Conservation (phyloP, 2,888 invertebrate genomes). For the Tipula confusa region DNA sequence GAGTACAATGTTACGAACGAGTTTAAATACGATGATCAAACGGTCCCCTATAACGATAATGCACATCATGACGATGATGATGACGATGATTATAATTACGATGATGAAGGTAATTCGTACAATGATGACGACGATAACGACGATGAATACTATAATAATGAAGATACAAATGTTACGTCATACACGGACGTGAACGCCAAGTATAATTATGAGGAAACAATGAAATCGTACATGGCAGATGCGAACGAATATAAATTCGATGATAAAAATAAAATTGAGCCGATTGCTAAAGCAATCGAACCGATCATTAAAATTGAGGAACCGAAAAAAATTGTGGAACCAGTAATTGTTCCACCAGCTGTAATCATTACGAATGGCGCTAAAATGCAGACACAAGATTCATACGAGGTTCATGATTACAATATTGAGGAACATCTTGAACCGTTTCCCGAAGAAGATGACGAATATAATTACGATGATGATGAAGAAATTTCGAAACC, state of each 20-base stretch:
- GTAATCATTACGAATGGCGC: background rate
- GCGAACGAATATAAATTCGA: background rate
- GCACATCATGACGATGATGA: background rate
- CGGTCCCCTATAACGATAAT: background rate
- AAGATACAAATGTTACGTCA: background rate
- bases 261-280: constrained; percentile 3
- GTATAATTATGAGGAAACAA: background rate
- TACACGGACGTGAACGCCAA: background rate
- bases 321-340: background rate
- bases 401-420: background rate
- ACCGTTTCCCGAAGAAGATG: background rate
- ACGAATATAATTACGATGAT: background rate
- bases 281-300: background rate
- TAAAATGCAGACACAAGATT: background rate
- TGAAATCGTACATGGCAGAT: background rate
- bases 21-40: background rate
- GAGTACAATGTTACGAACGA: background rate
- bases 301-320: background rate
- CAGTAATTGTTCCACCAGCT: background rate
- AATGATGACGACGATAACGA: background rate
- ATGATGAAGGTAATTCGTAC: background rate
- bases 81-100: background rate
- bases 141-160: background rate
- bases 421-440: background rate
- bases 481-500: background rate